Base-by-base conservation (phyloP, 2,113 vertebrate genomes). In the Pangasianodon hypophthalmus region DNA sequence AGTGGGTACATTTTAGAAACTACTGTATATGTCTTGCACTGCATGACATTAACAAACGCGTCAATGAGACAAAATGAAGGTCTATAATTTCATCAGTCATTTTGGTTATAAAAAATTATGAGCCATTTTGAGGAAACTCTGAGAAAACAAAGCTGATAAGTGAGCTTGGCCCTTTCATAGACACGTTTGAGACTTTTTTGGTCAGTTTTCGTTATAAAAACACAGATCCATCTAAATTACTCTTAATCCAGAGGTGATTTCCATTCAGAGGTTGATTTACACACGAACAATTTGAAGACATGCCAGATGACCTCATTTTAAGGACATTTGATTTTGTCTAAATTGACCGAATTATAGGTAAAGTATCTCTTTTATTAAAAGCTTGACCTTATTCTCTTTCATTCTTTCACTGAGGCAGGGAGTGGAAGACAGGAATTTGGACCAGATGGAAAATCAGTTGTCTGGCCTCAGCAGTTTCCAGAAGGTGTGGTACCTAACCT, bases 391-490 rank as follows among this genome's bases (percentile, higher is more conserved):
- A 13, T 79, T 89, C n/a, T 50, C 10, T 10, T 44, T 64, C 85
- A 83, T 92, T 92, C 88, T 88, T 77, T 80, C 41, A 82, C 75
- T 21, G 75, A 77, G 89, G 50, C 18, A 81, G 88, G 87, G 54
- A 83, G 86, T 87, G 91, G 94, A 93, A 94, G 93, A 87, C 89
- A 84, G 90, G 89, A 91, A 64, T 79, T 64, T 10, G 3, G 41
- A 81, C 84, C 69, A 80, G 92, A 92, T 90, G 92, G 93, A 92
- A 94, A 93, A 86, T 79, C 58, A n/a, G 86, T 92, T 93, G 88
- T 89, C 64, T 87, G 93, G 86, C 85, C 90, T 95, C 95, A 93
- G 93, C 93, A 92, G 85, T 93, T 95, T 94, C 92, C 88, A 93
- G 93, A 92, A 94, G 93, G 94, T 96, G 93, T 92, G 91, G 87